phyloP scores from a whole-genome alignment of 2,888 invertebrate species.

The Gnatocerus cornutus region DNA sequence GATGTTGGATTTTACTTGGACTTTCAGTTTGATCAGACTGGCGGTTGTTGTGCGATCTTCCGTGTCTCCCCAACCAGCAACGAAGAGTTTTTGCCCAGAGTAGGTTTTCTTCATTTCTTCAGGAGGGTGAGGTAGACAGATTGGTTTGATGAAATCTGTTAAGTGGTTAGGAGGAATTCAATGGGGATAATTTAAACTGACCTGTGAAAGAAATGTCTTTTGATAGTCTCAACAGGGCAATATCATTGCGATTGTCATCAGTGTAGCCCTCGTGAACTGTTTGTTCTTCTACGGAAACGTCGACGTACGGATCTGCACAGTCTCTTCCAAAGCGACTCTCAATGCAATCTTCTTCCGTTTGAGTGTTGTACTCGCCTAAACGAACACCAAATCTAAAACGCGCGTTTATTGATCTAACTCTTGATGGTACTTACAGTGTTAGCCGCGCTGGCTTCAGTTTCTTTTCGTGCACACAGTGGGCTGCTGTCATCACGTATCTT shows the following conservation, averaged over 20 bases:
- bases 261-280: constrained; percentile 80
- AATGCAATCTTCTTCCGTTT: constrained; percentile 75
- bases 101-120: constrained; percentile 66
- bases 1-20: constrained; percentile 16
- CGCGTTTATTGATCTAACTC: not conserved
- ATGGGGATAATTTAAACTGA: no score
- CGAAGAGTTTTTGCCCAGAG: constrained; percentile 71
- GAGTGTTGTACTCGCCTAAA: constrained; percentile 78
- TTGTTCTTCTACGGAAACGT: constrained; percentile 76
- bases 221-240: constrained; percentile 79
- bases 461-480: constrained; percentile 10
- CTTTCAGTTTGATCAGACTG: constrained; percentile 69
- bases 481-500: constrained; percentile 24
- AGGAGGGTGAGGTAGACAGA: constrained; percentile 74
- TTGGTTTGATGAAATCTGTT: constrained; percentile 61
- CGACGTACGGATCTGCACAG: constrained; percentile 77
- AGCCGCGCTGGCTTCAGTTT: not conserved
- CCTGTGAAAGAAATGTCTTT: constrained; percentile 74
- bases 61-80: constrained; percentile 81
- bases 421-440: constrained; percentile 5
- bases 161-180: not conserved
- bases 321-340: constrained; percentile 64
- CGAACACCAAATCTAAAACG: constrained; percentile 73
- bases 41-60: constrained; percentile 68
- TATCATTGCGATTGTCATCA: constrained; percentile 78